These are phyloP conservation scores for Andrena bicolor DNA, from an alignment of 2,888 invertebrate genomes.

Conservation along the genomic window DNA sequence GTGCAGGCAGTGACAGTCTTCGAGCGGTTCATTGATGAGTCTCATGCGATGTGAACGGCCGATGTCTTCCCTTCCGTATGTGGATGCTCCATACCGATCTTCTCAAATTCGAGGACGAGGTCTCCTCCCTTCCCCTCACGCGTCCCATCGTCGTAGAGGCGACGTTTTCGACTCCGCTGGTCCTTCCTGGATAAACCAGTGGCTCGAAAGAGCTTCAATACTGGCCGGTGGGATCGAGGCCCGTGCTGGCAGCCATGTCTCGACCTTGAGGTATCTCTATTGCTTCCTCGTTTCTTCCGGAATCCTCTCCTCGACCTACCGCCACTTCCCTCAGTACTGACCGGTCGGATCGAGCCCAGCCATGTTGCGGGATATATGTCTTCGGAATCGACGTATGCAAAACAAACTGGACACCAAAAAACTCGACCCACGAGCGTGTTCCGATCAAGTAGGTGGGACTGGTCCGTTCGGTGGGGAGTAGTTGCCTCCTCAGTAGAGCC, in stretches of 20 bases:
- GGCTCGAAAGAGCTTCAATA: conserved; percentile 70
- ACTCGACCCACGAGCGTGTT: conserved; percentile 28
- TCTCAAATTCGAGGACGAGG: conserved; percentile 82
- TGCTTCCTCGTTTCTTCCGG: conserved; percentile 66
- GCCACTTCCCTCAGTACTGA: conserved; percentile 77
- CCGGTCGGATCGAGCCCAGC: conserved; percentile 80
- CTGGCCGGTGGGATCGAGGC: conserved; percentile 82
- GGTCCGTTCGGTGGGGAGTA: not conserved
- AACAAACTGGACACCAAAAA: conserved; percentile 23
- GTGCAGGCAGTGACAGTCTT: conserved; percentile 60
- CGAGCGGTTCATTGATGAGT: conserved; percentile 66
- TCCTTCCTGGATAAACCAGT: conserved; percentile 25
- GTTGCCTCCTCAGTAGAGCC: conserved; percentile 76
- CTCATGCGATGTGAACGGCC: conserved; percentile 50
- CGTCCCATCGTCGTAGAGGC: conserved; percentile 70
- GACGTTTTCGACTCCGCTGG: conserved; percentile 18
- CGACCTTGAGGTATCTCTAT: conserved; percentile 73
- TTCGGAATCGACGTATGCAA: not conserved
- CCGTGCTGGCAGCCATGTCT: conserved; percentile 76
- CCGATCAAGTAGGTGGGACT: not conserved
- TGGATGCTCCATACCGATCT: conserved; percentile 83
- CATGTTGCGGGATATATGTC: conserved; percentile 61
- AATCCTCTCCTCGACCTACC: conserved; percentile 64
- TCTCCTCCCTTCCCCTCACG: conserved; percentile 81
- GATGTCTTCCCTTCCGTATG: conserved; percentile 84